Evolutionary conservation across 1,140 invertebrate genomes (phyloP), one percentile per base, ranked within the genome.

Genomic region (Pachyrhynchus sulphureomaculatus): DNA sequence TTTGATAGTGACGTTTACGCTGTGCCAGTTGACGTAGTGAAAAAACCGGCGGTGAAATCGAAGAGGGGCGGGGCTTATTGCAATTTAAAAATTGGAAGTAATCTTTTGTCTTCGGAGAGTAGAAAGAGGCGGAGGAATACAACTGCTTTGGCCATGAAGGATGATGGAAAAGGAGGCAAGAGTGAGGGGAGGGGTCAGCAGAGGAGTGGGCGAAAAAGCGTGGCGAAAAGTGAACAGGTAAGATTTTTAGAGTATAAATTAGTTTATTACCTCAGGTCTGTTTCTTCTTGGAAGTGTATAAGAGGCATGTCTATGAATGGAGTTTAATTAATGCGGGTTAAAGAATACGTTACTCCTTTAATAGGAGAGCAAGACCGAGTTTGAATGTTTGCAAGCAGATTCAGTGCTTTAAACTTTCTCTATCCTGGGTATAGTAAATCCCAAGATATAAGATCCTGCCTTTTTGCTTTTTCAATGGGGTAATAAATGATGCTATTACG

Each of bases 1-100:
- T 88, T 90, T 64, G 89, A 91, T 65, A 90, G 88, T 69, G 90
- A 92, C 69, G 90, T 92, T 62, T 93, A 92, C 70, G 88, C 90
- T 4, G 85, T 92, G 36, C 91, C 90, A 17, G 85, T 92, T 37
- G 90, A 93, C 73, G 87, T 87, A 69, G 82, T 91, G 4, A 76
- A 81, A 66, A 23, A 42, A 32, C 84, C 85, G 63, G 75, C 81
- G 42, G 78, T 80, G 32, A 80, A 82, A 67, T 81, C 81, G 5
- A 86, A 84, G 72, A 78, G 81, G n/a, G 81, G 20, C 78, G 49
- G 47, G 4, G 24, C 44, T 36, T 56, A 56, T 41, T 33, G 36
- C 21, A 26, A n/a, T 42, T 29, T 54, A 13, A 3, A 6, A 9
- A 6, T 5, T 2, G 41, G 39, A 20, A 17, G 49, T 32, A 29